Evolutionary conservation across 2,888 invertebrate species (phyloP).

Genomic region (Lithophane socia): DNA sequence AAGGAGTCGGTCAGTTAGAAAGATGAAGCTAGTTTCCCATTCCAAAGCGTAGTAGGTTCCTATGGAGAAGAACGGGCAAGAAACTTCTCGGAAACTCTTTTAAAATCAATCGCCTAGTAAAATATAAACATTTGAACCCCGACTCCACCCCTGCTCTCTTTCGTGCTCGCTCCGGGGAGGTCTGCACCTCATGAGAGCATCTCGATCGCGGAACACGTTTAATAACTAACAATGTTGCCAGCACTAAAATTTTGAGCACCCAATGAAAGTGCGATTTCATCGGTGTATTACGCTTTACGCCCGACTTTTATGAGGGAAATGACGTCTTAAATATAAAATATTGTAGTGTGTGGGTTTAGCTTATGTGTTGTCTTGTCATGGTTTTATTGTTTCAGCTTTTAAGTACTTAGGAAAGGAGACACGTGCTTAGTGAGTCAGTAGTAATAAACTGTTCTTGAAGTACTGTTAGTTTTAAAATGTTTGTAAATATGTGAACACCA

Average conservation of each 20-base stretch:
- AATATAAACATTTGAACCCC: background rate
- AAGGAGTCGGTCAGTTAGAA: too few species aligned
- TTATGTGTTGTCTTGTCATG: background rate
- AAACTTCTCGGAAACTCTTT: too few species aligned
- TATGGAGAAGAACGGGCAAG: too few species aligned
- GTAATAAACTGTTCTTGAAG: background rate
- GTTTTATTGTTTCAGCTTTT: conserved; percentile 20
- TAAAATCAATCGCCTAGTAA: background rate
- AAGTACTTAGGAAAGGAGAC: background rate
- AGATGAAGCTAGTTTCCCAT: too few species aligned
- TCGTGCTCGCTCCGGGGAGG: conserved; percentile 79
- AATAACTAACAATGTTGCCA: conserved; percentile 57
- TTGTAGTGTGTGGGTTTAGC: conserved; percentile 26
- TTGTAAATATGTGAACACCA: too few species aligned
- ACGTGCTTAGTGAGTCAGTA: background rate
- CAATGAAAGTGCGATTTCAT: conserved; percentile 44
- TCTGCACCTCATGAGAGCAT: conserved; percentile 70
- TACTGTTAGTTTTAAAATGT: background rate
- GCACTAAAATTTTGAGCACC: conserved; percentile 51
- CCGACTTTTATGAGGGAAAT: conserved; percentile 21
- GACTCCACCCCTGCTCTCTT: conserved; percentile 67
- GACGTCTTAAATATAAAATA: conserved; percentile 15
- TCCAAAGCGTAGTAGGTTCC: too few species aligned
- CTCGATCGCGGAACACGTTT: conserved; percentile 55
- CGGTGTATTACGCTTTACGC: background rate